Base-by-base conservation (phyloP, 2,888 invertebrate genomes). In the Oxyteleia sp. region DNA sequence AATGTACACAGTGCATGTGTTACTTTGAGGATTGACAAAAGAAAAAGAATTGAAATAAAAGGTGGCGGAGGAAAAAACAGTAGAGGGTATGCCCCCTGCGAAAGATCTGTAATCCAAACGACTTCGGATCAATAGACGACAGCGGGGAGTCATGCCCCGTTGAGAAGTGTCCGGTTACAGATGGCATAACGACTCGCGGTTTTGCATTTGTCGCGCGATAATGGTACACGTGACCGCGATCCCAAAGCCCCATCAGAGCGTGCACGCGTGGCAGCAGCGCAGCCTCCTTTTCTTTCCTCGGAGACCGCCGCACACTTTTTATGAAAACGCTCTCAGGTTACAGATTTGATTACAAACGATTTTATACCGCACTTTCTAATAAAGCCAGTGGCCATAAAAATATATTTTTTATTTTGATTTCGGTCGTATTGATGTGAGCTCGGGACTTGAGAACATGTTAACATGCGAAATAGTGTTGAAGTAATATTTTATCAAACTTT, bases 211-310 rank as follows among this genome's bases (percentile, higher is more conserved):
- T 90, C 88, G 85, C 74, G 82, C 85, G 87, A 86, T 91, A 91
- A 91, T 91, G 90, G 90, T 86, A 90, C 91, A 90, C 91, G 91
- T 91, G 90, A 90, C 90, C 88, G 87, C 89, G 89, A 87, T 88
- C 88, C 88, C 89, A 87, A 88, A 90, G 88, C 82, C 86, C 85
- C 78, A 61, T 68, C 84, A 8, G 51, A 72, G 55, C 72, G 53
- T 78, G 82, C 82, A 86, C 89, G 86, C 84, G 87, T 87, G 79
- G 78, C 84, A 80, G 74, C n/a, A 2, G 10, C 61, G 20, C 47
- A 51, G 63, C 51, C 38, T 79, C 41, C 69, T 74, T 81, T 76
- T 72, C 79, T 82, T 78, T 76, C 51, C 51, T 35, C 41, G 20
- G 41, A n/a, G 41, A 8, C 51, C 29, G 49, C 41, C 26, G 32